These are phyloP conservation scores for Galerucella nymphaeae DNA, from an alignment of 2,888 invertebrate genomes.

Conservation along the genomic window DNA sequence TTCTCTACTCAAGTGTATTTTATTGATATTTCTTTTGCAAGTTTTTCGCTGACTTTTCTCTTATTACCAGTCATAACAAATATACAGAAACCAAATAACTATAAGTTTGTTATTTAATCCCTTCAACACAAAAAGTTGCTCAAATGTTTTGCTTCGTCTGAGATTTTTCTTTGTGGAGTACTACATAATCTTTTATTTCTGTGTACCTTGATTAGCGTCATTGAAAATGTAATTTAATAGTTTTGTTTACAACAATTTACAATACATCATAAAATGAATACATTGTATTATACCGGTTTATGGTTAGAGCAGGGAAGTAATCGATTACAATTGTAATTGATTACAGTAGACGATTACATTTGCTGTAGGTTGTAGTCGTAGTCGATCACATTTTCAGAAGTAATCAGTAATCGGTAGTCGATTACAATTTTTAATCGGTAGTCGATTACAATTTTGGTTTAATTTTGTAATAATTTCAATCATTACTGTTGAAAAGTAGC, in stretches of 20 bases:
- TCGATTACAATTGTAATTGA: too few relatives aligned
- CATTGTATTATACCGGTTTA: neutral
- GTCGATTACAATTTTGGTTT: too few relatives aligned
- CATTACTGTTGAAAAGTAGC: too few relatives aligned
- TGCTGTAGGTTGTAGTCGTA: too few relatives aligned
- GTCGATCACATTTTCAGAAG: too few relatives aligned
- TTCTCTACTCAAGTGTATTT: constrained; percentile 47
- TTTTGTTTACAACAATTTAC: neutral
- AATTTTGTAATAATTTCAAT: too few relatives aligned
- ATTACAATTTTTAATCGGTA: too few relatives aligned
- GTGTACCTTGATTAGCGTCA: neutral
- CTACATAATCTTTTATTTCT: constrained; percentile 1
- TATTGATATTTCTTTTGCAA: constrained; percentile 43
- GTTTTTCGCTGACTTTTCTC: constrained; percentile 44
- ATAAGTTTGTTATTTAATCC: constrained; percentile 25
- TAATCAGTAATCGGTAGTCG: too few relatives aligned
- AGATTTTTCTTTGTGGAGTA: constrained; percentile 5
- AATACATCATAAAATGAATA: neutral
- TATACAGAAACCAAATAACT: constrained; percentile 32
- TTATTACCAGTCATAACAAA: constrained; percentile 45
- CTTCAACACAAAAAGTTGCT: constrained; percentile 14
- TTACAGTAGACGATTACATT: too few relatives aligned
- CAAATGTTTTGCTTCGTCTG: constrained; percentile 29
- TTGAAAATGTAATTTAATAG: constrained; percentile 1
- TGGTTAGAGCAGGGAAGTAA: too few relatives aligned